A percentile compares a stretch with the other conserved stretches of the same genome.
These are phyloP conservation scores for Cynopterus sphinx DNA, from an alignment of 2,797 vertebrate genomes.

Conservation along the genomic window DNA sequence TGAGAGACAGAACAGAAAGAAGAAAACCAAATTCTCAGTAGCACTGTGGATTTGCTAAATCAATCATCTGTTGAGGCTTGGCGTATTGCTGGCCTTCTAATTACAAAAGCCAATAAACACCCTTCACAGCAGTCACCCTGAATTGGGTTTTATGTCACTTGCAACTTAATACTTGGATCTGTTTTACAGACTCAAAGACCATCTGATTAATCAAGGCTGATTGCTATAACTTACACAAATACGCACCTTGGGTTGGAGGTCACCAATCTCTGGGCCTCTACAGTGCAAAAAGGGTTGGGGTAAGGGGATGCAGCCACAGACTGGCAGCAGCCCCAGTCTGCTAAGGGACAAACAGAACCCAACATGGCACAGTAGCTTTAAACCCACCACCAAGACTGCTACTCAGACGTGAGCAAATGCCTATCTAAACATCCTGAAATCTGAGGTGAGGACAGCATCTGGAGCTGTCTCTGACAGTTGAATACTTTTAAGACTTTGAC, in stretches of 20 bases:
- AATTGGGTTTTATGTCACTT: not conserved
- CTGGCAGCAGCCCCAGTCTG: not conserved
- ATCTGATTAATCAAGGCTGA: not conserved
- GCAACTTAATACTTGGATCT: not conserved
- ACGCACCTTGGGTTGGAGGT: no score
- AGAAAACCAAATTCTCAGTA: not conserved
- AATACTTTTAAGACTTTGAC: not conserved
- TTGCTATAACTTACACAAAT: not conserved
- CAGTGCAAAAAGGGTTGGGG: no score
- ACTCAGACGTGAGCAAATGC: not conserved
- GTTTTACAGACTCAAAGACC: constrained; percentile 1
- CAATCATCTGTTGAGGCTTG: not conserved
- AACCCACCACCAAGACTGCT: not conserved
- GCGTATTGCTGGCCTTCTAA: not conserved
- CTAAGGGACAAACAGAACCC: not conserved
- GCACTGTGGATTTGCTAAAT: not conserved
- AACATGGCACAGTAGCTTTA: not conserved
- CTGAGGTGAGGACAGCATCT: not conserved
- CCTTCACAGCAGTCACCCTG: not conserved
- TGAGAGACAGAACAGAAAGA: not conserved
- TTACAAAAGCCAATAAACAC: constrained; percentile 26
- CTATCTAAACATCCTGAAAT: not conserved
- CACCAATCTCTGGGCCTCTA: not conserved
- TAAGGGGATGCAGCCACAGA: not conserved
- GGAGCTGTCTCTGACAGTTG: not conserved